phyloP scores from a whole-genome alignment of 2,888 invertebrate genomes.

The Microplitis deprimator region DNA sequence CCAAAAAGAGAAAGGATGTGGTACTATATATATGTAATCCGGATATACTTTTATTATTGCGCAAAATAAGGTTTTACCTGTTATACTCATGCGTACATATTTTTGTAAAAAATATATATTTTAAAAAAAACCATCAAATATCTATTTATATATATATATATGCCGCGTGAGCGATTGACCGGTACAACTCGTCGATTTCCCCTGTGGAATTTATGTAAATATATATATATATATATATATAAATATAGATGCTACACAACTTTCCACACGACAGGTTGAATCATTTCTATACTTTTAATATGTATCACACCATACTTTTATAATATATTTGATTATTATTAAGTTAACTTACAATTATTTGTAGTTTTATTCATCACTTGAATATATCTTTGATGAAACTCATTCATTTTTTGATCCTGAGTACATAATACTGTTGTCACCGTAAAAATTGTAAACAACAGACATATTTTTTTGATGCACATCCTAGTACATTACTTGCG shows the following conservation, averaged over 20 bases:
- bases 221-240: background rate
- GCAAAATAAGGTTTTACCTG: background rate
- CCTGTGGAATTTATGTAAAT: background rate
- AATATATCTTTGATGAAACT: background rate
- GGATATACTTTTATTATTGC: background rate
- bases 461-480: constrained; percentile 60
- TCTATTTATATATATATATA: too few species aligned
- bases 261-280: background rate
- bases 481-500: constrained; percentile 65
- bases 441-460: background rate
- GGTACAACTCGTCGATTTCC: background rate
- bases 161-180: background rate
- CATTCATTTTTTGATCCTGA: background rate
- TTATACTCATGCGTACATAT: background rate
- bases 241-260: background rate
- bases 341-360: background rate
- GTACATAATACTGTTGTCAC: background rate
- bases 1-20: background rate
- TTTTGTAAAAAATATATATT: background rate
- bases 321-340: background rate
- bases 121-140: background rate
- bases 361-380: background rate
- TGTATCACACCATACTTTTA: too few species aligned
- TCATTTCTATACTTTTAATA: too few species aligned
- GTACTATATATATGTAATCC: background rate